Base-by-base conservation (phyloP, 2,113 vertebrate genomes). In the Ameiurus melas region DNA sequence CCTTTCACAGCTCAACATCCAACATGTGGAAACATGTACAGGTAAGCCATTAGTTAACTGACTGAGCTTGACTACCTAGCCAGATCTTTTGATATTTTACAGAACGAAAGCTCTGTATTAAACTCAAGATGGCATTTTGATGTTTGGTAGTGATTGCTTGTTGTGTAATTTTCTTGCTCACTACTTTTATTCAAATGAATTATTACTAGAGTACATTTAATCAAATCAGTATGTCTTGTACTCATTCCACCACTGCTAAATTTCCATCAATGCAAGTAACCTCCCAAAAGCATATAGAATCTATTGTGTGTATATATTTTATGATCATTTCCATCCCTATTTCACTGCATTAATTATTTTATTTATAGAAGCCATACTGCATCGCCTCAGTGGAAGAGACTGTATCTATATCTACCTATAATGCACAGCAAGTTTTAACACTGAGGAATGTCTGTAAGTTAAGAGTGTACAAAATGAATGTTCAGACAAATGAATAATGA, bases 1-100 rank as follows among this genome's bases (percentile, higher is more conserved):
- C 36, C 77, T 78, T 68, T 89, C 80, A 68, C 68, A 77, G 43
- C 82, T 82, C 55, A 62, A 68, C 43, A 81, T 83, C 57, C 57
- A 62, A 83, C 80, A 39, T 43, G 80, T 62, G 80, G 5, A 62
- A 43, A 62, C 57, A 43, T 27, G 80, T 27, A 43, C 20, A 39
- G 20, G 33, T 62, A 39, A 82, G 19, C 19, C 55, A 57, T 51
- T 51, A 27, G 10, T 20, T 7, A 47, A 47, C 43, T 47, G 43
- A 47, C 43, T 47, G 43, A 47, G 43, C 43, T 47, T 47, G 5
- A 47, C 43, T 47, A 47, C 0, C 43, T 47, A 47, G 43, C 43
- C 43, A 47, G 43, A 47, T 47, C 43, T 57, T 57, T 57, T 60
- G 17, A 1, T 36, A 22, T 58, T 60, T 82, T 27, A 36, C 57